Percentiles rank a stretch among this genome's conserved stretches.
Conservation (phyloP, 2,888 invertebrate genomes). For the Podabrus alpinus region DNA sequence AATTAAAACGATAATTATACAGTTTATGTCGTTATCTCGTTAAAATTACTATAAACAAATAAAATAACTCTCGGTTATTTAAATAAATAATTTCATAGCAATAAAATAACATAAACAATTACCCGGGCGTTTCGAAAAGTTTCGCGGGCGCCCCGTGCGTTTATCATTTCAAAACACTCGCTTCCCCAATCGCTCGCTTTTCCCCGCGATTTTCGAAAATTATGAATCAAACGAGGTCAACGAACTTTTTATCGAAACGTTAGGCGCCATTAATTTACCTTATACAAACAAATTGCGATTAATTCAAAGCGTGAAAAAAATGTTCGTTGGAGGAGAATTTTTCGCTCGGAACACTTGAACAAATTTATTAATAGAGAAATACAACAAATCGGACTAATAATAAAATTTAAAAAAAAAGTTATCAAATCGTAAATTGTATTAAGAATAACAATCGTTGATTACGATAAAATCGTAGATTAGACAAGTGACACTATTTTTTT, state of each 20-base stretch:
- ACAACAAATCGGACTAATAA: not conserved
- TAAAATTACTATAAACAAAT: not conserved
- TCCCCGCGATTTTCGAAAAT: not conserved
- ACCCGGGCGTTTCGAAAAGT: not conserved
- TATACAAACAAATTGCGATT: not conserved
- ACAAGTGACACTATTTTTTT: not conserved
- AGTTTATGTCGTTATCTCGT: not conserved
- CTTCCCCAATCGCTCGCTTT: not conserved
- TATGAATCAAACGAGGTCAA: not conserved
- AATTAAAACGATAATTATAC: not conserved
- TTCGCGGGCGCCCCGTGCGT: not conserved
- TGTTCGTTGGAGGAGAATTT: not conserved
- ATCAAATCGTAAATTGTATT: slow-evolving; percentile 1
- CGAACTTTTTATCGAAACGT: not conserved
- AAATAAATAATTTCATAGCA: not conserved
- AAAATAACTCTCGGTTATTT: not conserved
- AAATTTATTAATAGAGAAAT: not conserved
- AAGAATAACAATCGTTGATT: slow-evolving; percentile 17
- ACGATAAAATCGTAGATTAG: slow-evolving; percentile 17
- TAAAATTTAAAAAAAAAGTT: not conserved
- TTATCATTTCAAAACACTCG: not conserved
- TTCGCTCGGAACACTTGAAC: not conserved
- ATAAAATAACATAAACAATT: not conserved
- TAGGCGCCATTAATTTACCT: not conserved
- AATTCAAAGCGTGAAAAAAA: not conserved